Base-by-base conservation (phyloP, 1,140 invertebrate genomes). In the Lasaia peninsularis region DNA sequence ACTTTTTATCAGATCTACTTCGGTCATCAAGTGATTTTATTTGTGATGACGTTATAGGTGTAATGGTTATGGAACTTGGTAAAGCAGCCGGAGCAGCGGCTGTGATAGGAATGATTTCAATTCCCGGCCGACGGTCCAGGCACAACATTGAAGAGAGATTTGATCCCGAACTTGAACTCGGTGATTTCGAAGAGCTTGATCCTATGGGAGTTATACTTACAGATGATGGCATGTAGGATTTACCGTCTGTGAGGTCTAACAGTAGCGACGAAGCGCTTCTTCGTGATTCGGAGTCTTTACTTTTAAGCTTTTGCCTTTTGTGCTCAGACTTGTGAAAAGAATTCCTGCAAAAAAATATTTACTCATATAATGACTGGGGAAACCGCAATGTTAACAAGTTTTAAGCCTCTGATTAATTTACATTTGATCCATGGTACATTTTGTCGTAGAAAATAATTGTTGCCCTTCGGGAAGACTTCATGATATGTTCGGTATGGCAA, bases 21-120 rank as follows among this genome's bases (percentile, higher is more conserved):
- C 93, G 93, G 58, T 94, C 93, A 51, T 86, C 89, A 24, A 91
- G 60, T 2, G 80, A 83, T 71, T 91, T 92, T 58, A 81, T 80
- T 71, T 86, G 91, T 28, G 87, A 92, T 62, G 91, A 90, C 0
- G 92, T 90, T 10, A 95, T 94, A 3, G 95, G 95, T 0, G 95
- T 96, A 35, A 97, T 96, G 0, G 96, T 96, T 14, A 96, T 95
- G 2, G 94, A 95, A 77, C 93, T 94, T 6, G 94, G 92, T 24
- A 95, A 76, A 28, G 91, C 90, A 2, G 93, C 89, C 10, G 92
- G 91, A 0, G 92, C 85, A 1, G 91, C 82, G 0, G 93, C 91
- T 0, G 92, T 89, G 51, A 95, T 93, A 0, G 94, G 94, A 71
- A 96, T 95, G 18, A 96, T 95, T 80, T 96, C 95, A 56, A 96